Percentiles rank a stretch among this genome's conserved stretches.
These are phyloP conservation scores for Hirtodrosophila confusa DNA, from an alignment of 2,888 invertebrate genomes.

Conservation along the genomic window DNA sequence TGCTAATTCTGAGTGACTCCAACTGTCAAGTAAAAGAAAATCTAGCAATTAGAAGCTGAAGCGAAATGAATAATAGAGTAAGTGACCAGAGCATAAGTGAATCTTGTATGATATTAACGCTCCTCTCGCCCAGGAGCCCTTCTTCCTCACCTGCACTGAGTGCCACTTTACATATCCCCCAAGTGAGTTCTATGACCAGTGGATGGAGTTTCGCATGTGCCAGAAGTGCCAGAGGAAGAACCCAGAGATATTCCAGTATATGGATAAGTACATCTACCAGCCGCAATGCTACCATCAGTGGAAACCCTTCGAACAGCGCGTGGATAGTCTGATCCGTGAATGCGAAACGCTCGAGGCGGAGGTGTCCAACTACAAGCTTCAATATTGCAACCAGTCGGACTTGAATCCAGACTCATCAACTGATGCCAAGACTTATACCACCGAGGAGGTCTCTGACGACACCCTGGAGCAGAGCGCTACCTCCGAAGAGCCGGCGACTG, in stretches of 20 bases:
- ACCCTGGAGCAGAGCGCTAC: too few relatives aligned
- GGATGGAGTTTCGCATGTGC: conserved; percentile 35
- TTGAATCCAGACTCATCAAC: not conserved
- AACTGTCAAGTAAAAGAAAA: too few relatives aligned
- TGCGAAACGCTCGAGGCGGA: conserved; percentile 4
- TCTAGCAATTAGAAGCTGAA: too few relatives aligned
- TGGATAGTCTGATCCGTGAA: not conserved
- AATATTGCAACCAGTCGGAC: not conserved
- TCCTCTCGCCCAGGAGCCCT: not conserved
- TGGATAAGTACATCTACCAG: conserved; percentile 18
- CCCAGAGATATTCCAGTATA: conserved; percentile 11
- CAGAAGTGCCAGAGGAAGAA: not conserved
- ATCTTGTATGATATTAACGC: too few relatives aligned
- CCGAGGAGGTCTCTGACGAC: too few relatives aligned
- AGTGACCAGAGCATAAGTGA: not conserved
- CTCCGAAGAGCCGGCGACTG: too few relatives aligned
- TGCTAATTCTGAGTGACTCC: too few relatives aligned
- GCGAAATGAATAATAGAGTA: not conserved
- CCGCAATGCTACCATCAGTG: not conserved
- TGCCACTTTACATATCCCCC: conserved; percentile 13
- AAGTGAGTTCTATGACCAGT: conserved; percentile 8
- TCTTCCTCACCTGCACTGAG: conserved; percentile 23
- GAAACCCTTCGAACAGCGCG: conserved; percentile 1
- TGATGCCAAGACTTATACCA: not conserved
- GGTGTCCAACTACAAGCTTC: not conserved